Evolutionary conservation across 2,113 vertebrate species (phyloP).

Genomic region (Misgurnus anguillicaudatus): DNA sequence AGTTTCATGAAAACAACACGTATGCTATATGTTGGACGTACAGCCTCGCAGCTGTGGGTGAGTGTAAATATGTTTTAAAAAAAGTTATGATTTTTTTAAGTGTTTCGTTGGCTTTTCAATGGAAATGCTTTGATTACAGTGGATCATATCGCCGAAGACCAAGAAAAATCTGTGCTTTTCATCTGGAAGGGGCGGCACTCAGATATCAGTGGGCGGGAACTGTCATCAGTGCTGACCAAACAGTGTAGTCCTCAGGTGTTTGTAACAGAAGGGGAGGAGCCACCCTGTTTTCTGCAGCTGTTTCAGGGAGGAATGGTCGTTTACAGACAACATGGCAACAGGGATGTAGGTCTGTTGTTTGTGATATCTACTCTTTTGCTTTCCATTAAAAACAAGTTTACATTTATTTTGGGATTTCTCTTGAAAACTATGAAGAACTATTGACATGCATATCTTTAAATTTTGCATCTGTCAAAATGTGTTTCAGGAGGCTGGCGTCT

Average conservation of each 20-base stretch:
- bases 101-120: not conserved
- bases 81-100: not conserved
- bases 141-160: constrained; percentile 47
- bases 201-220: constrained; percentile 61
- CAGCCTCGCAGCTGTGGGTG: constrained; percentile 59
- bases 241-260: constrained; percentile 68
- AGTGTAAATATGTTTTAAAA: constrained; percentile 34
- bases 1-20: constrained; percentile 74
- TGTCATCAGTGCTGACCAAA: constrained; percentile 63
- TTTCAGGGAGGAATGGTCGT: constrained; percentile 76
- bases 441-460: not conserved
- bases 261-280: constrained; percentile 73
- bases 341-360: constrained; percentile 60
- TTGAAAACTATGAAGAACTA: no score
- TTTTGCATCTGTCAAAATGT: not conserved
- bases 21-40: constrained; percentile 76
- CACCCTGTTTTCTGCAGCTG: constrained; percentile 78
- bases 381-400: no score
- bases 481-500: constrained; percentile 65
- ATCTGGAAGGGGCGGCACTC: constrained; percentile 75
- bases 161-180: constrained; percentile 65
- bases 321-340: constrained; percentile 61
- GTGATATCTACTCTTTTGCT: not conserved
- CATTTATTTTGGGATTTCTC: no score
- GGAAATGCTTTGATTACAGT: not conserved